Base-by-base conservation (phyloP, 2,797 vertebrate species). In the Streptopelia turtur region DNA sequence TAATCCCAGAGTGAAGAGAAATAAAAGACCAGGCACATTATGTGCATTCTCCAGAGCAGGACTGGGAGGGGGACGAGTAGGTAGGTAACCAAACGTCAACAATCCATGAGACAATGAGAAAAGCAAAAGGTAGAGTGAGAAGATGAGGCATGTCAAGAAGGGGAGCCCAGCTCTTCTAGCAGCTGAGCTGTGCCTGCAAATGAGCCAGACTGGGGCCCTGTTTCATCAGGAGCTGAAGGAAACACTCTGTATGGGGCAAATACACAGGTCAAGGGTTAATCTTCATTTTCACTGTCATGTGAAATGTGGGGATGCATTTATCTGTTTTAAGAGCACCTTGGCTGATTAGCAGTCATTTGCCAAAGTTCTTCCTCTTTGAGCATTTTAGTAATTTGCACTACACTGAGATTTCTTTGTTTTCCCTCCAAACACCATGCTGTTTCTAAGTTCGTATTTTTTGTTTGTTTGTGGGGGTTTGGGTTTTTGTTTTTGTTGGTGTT, bases 301-400 rank as follows among this genome's bases (percentile, higher is more conserved):
- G 83, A 90, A 77, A 66, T 68, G 37, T 56, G 49, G 68, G 60
- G 60, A 95, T 86, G 39, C 30, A 52, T 70, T 79, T 93, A 30
- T 31, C 71, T 93, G 25, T 84, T 96, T 96, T 72, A 87, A 82
- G 87, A 90, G 65, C 37, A 85, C 80, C 57, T 86, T 78, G 76
- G 37, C 52, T 83, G 88, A 90, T 57, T 33, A 94, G 94, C 75
- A 84, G 76, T 82, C 88, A 78, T 72, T 72, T 93, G 83, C 65
- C 41, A 52, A 80, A 69, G 57, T 76, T 64, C 78, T 93, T 88
- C 83, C 37, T 70, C 68, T 64, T 33, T 47, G 41, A 52, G 41
- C n/a, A 63, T 4, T 63, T 90, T 20, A 92, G 52, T 30, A 94
- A 87, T 24, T n/a, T 68, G 61, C 56, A 74, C 28, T 94, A 31